Conservation (phyloP, 2,888 invertebrate species). For the Acanthopleura granulata region DNA sequence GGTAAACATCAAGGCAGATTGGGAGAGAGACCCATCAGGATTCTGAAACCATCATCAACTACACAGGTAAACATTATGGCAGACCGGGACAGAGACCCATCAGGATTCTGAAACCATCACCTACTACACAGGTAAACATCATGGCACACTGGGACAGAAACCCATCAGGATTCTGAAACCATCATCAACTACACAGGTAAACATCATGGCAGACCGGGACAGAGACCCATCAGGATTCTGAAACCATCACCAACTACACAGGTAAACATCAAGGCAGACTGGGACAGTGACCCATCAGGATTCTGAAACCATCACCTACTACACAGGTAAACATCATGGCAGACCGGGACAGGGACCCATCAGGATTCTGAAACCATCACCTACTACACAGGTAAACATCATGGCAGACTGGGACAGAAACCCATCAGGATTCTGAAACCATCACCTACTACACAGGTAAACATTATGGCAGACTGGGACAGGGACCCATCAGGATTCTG, state of each 20-base stretch:
- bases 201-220: slow-evolving; percentile 99
- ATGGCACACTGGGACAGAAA: slow-evolving; percentile 98
- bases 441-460: no score
- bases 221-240: slow-evolving; percentile 97
- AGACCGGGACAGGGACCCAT: slow-evolving; percentile 97
- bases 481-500: slow-evolving; percentile 97
- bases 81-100: slow-evolving; percentile 97
- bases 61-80: no score
- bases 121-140: no score
- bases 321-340: slow-evolving; percentile 99
- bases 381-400: no score
- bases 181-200: no score
- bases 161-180: slow-evolving; percentile 90
- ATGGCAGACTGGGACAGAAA: slow-evolving; percentile 98
- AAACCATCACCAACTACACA: slow-evolving; percentile 18
- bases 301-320: slow-evolving; percentile 75
- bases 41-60: slow-evolving; percentile 74
- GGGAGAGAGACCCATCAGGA: slow-evolving; percentile 98
- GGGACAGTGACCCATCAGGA: slow-evolving; percentile 98
- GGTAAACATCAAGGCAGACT: slow-evolving; percentile 99
- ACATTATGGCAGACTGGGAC: slow-evolving; percentile 99
- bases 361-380: slow-evolving; percentile 82
- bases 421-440: slow-evolving; percentile 90
- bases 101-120: slow-evolving; percentile 82
- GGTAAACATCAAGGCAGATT: slow-evolving; percentile 99